Percentiles rank a stretch among this genome's conserved stretches.
Evolutionary conservation across 2,888 invertebrate species (phyloP).

Genomic region (Sericinus montela): DNA sequence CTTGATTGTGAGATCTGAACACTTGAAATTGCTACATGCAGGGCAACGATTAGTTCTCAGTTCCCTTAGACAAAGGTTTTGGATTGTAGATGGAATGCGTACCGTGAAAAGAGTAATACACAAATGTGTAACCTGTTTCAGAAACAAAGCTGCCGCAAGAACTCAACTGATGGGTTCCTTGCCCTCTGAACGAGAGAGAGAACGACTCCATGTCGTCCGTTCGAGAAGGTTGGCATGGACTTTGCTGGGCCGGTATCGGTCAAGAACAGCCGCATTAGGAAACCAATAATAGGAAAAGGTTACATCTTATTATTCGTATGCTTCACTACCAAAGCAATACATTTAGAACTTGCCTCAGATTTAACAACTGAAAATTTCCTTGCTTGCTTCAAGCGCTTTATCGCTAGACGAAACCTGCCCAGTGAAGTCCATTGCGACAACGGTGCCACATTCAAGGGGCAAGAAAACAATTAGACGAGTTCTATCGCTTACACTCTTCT

Average conservation of each 20-base stretch:
- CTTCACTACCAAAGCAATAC: not conserved
- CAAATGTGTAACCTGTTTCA: conserved; percentile 18
- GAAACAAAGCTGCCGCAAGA: not conserved
- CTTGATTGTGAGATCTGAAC: not conserved
- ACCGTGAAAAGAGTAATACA: conserved; percentile 20
- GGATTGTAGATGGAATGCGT: conserved; percentile 12
- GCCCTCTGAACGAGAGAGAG: not conserved
- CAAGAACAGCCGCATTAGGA: not conserved
- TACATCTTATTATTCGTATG: not conserved
- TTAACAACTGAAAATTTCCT: not conserved
- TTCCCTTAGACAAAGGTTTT: conserved; percentile 7
- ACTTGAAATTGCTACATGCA: conserved; percentile 12
- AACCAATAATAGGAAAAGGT: not conserved
- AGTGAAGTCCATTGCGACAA: not conserved
- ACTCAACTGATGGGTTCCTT: not conserved
- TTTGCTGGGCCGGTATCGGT: not conserved
- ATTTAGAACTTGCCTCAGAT: too few species aligned
- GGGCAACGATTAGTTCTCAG: conserved; percentile 6
- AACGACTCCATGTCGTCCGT: not conserved
- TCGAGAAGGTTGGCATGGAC: not conserved
- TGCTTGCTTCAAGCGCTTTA: not conserved
- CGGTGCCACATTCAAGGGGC: not conserved
- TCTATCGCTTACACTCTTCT: not conserved
- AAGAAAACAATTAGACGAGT: not conserved
- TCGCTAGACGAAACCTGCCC: not conserved